Conservation (phyloP, 2,888 invertebrate genomes). For the Cenopis cana region DNA sequence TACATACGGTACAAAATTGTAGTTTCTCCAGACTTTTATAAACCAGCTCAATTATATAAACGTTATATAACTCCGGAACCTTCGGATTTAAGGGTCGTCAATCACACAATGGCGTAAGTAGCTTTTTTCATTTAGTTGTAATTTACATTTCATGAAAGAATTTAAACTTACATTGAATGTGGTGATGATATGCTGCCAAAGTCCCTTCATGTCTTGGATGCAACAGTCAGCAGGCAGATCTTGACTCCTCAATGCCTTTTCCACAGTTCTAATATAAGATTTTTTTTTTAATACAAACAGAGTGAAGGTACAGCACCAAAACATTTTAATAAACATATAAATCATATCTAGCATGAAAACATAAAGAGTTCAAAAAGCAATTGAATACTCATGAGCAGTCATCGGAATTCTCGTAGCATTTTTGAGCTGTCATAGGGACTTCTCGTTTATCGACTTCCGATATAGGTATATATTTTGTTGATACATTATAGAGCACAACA, state of each 20-base stretch:
- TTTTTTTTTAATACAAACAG: not conserved
- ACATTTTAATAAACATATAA: not conserved
- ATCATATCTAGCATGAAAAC: not conserved
- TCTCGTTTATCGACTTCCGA: too few species aligned
- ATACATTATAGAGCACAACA: too few species aligned
- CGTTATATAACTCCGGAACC: slow-evolving; percentile 56
- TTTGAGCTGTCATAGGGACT: too few species aligned
- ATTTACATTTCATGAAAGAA: too few species aligned
- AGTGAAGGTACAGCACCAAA: not conserved
- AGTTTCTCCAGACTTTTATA: slow-evolving; percentile 8
- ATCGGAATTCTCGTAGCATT: too few species aligned
- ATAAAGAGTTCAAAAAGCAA: not conserved
- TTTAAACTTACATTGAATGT: slow-evolving; percentile 72
- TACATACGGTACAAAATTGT: slow-evolving; percentile 9
- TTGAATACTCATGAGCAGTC: not conserved
- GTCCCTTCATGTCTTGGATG: slow-evolving; percentile 74
- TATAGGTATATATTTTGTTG: too few species aligned
- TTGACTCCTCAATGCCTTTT: slow-evolving; percentile 69
- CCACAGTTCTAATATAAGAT: slow-evolving; percentile 59
- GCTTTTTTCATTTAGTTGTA: too few species aligned
- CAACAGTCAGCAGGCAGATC: slow-evolving; percentile 75
- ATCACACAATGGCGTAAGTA: too few species aligned
- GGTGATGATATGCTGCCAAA: slow-evolving; percentile 75
- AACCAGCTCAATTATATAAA: slow-evolving; percentile 33
- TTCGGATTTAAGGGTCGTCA: too few species aligned